Evolutionary conservation across 1,140 invertebrate genomes (phyloP).

Genomic region (Euura lappo): DNA sequence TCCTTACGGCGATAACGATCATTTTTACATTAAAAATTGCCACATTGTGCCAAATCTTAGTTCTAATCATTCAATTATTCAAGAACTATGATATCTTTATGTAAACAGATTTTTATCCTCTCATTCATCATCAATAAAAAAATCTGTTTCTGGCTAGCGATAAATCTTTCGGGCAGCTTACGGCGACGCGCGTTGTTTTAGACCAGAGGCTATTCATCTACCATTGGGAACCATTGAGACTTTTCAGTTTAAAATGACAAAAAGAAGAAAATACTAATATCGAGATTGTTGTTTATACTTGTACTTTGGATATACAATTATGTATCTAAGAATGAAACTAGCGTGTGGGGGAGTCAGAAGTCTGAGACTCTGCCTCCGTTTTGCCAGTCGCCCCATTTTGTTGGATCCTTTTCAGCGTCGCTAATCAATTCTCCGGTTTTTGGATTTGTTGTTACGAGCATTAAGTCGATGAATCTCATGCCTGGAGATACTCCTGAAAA

Average conservation of each 20-base stretch:
- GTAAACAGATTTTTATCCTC: no score
- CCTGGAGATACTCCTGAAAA: conserved; percentile 27
- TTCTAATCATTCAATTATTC: no score
- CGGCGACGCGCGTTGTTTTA: background rate
- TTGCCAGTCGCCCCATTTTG: conserved; percentile 53
- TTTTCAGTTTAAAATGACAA: conserved; percentile 28
- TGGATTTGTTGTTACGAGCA: conserved; percentile 42
- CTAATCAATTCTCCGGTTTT: conserved; percentile 40
- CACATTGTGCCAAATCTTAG: conserved; percentile 19
- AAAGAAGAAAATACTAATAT: no score
- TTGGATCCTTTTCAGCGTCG: conserved; percentile 45
- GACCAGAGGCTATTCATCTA: background rate
- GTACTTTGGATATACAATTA: conserved; percentile 41
- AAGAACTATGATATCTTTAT: no score
- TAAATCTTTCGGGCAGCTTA: background rate
- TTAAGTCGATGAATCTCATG: conserved; percentile 37
- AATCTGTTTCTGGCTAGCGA: background rate
- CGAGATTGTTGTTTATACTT: conserved; percentile 33
- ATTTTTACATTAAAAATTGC: conserved; percentile 15
- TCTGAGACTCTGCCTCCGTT: conserved; percentile 44
- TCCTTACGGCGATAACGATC: conserved; percentile 17
- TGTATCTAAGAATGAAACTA: conserved; percentile 23
- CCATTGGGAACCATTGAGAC: background rate
- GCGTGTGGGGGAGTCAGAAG: conserved; percentile 33
- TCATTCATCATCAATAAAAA: no score